A percentile compares a stretch with the other conserved stretches of the same genome.
phyloP scores from a whole-genome alignment of 2,797 vertebrate genomes.

The Percopsis omiscomaycus region DNA sequence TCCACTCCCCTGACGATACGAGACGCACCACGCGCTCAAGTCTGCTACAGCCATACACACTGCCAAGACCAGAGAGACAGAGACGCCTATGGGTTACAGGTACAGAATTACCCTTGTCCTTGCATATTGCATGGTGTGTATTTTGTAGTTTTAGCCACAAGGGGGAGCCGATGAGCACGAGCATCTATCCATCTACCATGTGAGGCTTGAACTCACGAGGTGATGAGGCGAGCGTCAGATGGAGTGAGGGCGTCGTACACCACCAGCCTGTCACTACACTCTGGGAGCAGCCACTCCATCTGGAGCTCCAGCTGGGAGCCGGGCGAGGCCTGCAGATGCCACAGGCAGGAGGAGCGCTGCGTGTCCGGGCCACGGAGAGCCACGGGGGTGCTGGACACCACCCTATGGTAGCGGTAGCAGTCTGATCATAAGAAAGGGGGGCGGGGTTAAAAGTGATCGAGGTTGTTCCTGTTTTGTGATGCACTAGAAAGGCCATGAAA shows the following conservation, averaged over 20 bases:
- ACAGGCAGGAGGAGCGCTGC: constrained; percentile 83
- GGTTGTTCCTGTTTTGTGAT: neutral
- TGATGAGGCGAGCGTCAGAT: constrained; percentile 82
- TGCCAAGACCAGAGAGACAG: constrained; percentile 41
- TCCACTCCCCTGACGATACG: constrained; percentile 84
- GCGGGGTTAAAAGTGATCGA: constrained; percentile 11
- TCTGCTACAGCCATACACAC: constrained; percentile 89
- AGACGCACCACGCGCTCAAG: constrained; percentile 82
- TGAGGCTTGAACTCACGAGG: constrained; percentile 81
- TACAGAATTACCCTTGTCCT: too few relatives aligned
- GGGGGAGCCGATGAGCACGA: too few relatives aligned
- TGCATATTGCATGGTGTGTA: too few relatives aligned
- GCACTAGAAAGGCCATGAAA: too few relatives aligned
- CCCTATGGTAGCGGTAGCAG: constrained; percentile 84
- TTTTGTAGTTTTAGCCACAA: too few relatives aligned
- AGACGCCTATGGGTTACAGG: too few relatives aligned
- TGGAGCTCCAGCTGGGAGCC: constrained; percentile 83
- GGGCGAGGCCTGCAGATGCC: constrained; percentile 84
- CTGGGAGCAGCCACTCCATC: constrained; percentile 84
- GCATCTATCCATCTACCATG: neutral
- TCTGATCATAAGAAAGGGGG: constrained; percentile 67
- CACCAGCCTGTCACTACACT: constrained; percentile 88
- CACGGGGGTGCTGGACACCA: constrained; percentile 58
- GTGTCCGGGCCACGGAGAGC: constrained; percentile 83
- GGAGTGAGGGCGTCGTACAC: constrained; percentile 84